Evolutionary conservation across 2,113 vertebrate species (phyloP).

Genomic region (Riparia riparia): DNA sequence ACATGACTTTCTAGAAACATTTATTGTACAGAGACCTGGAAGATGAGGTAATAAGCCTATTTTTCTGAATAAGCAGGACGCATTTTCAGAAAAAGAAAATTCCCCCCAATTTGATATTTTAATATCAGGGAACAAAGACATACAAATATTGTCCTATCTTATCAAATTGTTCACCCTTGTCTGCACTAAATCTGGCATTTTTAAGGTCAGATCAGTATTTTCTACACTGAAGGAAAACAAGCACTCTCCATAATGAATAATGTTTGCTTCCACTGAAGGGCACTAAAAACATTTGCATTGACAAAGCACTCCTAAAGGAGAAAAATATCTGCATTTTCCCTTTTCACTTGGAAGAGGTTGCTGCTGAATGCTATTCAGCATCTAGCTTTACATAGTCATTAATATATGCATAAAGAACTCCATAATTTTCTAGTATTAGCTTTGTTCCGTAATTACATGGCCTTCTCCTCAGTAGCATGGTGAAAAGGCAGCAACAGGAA

Average conservation of each 20-base stretch:
- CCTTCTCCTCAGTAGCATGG: background rate
- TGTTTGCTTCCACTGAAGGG: background rate
- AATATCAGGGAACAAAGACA: background rate
- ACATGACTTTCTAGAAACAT: background rate
- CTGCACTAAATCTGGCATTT: background rate
- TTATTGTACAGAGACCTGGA: background rate
- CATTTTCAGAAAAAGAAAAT: background rate
- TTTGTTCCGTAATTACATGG: background rate
- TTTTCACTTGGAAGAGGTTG: background rate
- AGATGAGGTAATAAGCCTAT: background rate
- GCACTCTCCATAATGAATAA: background rate
- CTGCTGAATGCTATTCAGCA: background rate
- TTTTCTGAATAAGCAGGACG: background rate
- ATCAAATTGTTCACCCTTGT: background rate
- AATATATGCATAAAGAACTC: background rate
- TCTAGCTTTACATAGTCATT: background rate
- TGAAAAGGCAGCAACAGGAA: background rate
- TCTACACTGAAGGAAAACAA: background rate
- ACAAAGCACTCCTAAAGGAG: background rate
- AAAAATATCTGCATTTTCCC: background rate
- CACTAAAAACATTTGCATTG: background rate
- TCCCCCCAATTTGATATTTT: background rate
- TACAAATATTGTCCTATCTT: background rate
- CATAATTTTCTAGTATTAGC: background rate
- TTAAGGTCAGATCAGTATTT: background rate